Conservation (phyloP, 2,797 vertebrate species). For the Arnoldichthys spilopterus region DNA sequence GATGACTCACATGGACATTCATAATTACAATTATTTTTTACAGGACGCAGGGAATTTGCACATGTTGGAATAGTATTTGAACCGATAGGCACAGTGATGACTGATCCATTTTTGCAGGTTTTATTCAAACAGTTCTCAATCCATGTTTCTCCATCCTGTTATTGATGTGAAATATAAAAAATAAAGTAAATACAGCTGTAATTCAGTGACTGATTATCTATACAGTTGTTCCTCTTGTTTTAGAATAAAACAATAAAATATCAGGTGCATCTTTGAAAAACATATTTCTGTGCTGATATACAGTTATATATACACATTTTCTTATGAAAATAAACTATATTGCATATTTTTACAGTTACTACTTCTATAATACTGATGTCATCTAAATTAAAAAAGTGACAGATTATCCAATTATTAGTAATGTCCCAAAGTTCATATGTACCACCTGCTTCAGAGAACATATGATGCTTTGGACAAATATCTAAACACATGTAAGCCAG, state of each 20-base stretch:
- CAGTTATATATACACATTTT: too few relatives aligned
- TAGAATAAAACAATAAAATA: neutral
- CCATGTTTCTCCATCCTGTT: conserved; percentile 79
- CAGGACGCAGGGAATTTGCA: conserved; percentile 72
- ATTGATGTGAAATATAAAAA: conserved; percentile 28
- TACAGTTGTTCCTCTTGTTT: neutral
- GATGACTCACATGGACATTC: conserved; percentile 87
- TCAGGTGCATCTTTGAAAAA: neutral
- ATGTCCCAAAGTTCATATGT: neutral
- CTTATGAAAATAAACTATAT: neutral
- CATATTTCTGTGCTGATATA: neutral
- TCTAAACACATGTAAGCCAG: too few relatives aligned
- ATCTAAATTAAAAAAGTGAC: neutral
- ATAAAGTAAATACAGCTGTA: neutral
- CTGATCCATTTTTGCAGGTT: conserved; percentile 73
- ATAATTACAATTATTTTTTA: conserved; percentile 76
- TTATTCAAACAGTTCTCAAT: conserved; percentile 74
- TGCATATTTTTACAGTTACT: neutral
- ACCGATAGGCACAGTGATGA: conserved; percentile 48
- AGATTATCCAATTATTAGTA: neutral
- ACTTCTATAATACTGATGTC: neutral
- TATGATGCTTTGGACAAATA: too few relatives aligned
- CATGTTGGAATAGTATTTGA: conserved; percentile 69
- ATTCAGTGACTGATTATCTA: too few relatives aligned
- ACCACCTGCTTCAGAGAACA: too few relatives aligned